phyloP scores from a whole-genome alignment of 2,797 vertebrate species.

The Siniperca scherzeri region DNA sequence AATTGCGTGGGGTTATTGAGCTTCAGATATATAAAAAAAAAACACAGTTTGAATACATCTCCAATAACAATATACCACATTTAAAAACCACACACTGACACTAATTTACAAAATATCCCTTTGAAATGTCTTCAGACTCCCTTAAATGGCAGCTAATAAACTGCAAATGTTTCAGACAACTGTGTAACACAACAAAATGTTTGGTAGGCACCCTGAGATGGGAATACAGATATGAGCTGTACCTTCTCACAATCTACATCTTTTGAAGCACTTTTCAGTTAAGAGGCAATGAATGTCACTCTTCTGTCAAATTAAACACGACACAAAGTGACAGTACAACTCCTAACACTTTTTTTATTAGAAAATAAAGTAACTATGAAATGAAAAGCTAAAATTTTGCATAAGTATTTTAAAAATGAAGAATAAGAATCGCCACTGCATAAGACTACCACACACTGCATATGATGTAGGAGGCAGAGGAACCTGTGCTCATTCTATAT shows the following conservation, averaged over 20 bases:
- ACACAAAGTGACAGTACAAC: constrained; percentile 24
- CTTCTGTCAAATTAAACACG: constrained; percentile 31
- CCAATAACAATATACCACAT: constrained; percentile 70
- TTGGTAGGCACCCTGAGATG: constrained; percentile 82
- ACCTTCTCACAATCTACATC: constrained; percentile 54
- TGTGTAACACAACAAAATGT: constrained; percentile 62
- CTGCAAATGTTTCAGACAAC: constrained; percentile 60
- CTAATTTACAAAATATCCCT: constrained; percentile 75
- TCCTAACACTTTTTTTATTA: constrained; percentile 20
- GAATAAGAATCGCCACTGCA: constrained; percentile 20
- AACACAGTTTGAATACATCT: constrained; percentile 69
- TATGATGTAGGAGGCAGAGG: constrained; percentile 67
- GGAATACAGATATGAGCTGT: constrained; percentile 73
- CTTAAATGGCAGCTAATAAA: constrained; percentile 50
- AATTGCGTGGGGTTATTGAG: constrained; percentile 38
- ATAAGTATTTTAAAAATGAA: constrained; percentile 57
- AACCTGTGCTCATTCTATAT: constrained; percentile 32
- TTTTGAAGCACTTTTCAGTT: constrained; percentile 26
- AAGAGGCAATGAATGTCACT: constrained; percentile 54
- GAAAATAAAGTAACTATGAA: constrained; percentile 33
- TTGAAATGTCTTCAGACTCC: constrained; percentile 63
- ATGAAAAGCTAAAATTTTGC: constrained; percentile 54
- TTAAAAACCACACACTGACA: constrained; percentile 75
- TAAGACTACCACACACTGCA: constrained; percentile 15
- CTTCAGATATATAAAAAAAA: constrained; percentile 46